Base-by-base conservation (phyloP, 2,113 vertebrate genomes). In the Pangasianodon hypophthalmus region DNA sequence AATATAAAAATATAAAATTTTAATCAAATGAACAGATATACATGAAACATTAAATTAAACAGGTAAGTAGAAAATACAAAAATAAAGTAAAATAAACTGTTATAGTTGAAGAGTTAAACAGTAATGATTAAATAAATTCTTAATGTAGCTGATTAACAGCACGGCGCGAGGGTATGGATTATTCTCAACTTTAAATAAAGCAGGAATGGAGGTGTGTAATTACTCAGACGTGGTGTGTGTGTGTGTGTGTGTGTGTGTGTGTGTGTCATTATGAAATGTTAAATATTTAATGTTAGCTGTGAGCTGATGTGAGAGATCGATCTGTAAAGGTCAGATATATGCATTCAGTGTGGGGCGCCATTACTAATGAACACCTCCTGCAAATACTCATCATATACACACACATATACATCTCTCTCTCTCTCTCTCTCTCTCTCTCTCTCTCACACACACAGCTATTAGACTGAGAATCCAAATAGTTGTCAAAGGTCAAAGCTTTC, bases 261-360 rank as follows among this genome's bases (percentile, higher is more conserved):
- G 50, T 83, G 32, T 67, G 60, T 90, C 58, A 82, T 90, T 85
- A 88, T 75, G 16, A 79, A 54, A n/a, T n/a, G 60, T 85, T 88
- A 86, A 90, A 91, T 91, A 91, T 91, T 90, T 75, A 85, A 91
- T 58, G 41, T 37, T 19, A 29, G 81, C 80, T 82, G 52, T 73
- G 64, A 91, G 88, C 60, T 82, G 82, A 83, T 54, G 83, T 84
- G 29, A 29, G 46, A 77, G 16, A 64, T 56, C n/a, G 86, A 91
- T 91, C 84, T 71, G 85, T 90, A 82, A 54, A 73, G 48, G 13
- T 14, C 75, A 85, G 69, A 75, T 64, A 80, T 52, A 67, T 54
- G 32, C 13, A 64, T 32, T 9, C 54, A 60, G 60, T 32, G 29
- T 88, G 79, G 58, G 85, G 50, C 88, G 62, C 90, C 84, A 90